phyloP scores from a whole-genome alignment of 2,797 vertebrate species.

The Aselliscus stoliczkanus region DNA sequence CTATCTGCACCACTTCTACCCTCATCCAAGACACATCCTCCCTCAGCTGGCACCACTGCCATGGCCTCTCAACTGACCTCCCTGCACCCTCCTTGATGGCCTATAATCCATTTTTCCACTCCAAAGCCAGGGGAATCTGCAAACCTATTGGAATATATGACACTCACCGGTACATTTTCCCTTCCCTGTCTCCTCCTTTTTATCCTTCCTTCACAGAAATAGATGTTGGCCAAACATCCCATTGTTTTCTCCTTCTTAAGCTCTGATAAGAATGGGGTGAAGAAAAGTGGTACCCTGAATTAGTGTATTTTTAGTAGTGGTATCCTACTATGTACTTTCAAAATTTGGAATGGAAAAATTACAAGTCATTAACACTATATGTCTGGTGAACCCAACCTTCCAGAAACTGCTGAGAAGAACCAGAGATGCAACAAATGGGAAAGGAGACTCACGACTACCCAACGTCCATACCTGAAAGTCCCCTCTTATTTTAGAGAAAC shows the following conservation, averaged over 20 bases:
- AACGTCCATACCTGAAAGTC: neutral
- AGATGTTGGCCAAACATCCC: neutral
- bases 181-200: neutral
- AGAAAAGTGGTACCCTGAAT: neutral
- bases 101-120: neutral
- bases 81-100: neutral
- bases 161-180: neutral
- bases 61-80: neutral
- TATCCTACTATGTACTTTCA: neutral
- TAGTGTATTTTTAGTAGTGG: neutral
- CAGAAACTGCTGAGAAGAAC: neutral
- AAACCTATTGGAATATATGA: neutral
- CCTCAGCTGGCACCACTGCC: neutral
- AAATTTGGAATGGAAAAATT: neutral
- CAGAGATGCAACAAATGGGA: neutral
- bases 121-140: neutral
- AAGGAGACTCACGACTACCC: neutral
- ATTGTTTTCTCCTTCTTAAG: neutral
- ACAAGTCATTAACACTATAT: neutral
- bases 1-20: neutral
- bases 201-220: neutral
- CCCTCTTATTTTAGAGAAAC: neutral
- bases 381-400: neutral
- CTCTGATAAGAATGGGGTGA: neutral
- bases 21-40: too few relatives aligned